Conservation (phyloP, 37 sponge, comb jelly and placozoan species). For the Mnemiopsis leidyi region DNA sequence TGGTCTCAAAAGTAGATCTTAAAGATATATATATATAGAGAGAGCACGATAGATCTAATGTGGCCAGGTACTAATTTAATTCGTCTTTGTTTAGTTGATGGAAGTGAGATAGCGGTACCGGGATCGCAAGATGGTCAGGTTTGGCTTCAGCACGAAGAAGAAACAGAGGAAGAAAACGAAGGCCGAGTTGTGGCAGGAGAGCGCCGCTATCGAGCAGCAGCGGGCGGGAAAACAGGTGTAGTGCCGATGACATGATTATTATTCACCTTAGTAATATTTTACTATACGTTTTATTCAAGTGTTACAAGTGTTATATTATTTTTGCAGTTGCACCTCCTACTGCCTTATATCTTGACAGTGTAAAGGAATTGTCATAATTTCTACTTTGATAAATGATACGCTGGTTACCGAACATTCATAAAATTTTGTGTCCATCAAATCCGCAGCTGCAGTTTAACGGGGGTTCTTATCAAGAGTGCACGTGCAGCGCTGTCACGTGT, state of each 20-base stretch:
- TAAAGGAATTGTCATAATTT: neutral
- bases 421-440: no score
- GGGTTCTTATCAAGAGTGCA: neutral
- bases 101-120: neutral
- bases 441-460: neutral
- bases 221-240: neutral
- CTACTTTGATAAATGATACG: neutral
- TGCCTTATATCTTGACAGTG: neutral
- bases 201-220: neutral
- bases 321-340: no score
- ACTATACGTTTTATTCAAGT: neutral
- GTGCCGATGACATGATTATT: neutral
- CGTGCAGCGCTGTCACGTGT: neutral
- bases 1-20: neutral
- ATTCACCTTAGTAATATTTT: neutral
- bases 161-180: neutral
- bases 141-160: neutral
- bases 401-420: neutral
- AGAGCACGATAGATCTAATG: neutral
- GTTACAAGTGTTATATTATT: neutral
- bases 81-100: neutral
- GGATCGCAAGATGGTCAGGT: neutral
- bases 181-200: neutral
- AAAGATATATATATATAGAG: neutral
- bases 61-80: neutral